Percentiles rank a stretch among this genome's conserved stretches.
Conservation (phyloP, 2,888 invertebrate genomes). For the Erebia palarica region DNA sequence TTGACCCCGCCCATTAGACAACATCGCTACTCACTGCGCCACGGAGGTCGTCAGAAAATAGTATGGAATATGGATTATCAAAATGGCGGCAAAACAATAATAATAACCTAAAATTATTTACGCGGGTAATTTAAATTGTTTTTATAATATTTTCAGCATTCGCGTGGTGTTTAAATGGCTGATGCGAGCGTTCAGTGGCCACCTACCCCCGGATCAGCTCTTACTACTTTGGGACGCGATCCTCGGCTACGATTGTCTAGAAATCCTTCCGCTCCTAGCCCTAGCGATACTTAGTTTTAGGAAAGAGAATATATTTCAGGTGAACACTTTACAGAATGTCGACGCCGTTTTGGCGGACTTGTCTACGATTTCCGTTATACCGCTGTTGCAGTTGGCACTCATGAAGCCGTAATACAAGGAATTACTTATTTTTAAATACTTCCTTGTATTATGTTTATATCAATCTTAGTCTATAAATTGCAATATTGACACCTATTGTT, state of each 20-base stretch:
- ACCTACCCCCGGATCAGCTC: slow-evolving; percentile 95
- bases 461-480: not conserved
- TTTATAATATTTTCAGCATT: slow-evolving; percentile 81
- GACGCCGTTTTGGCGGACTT: slow-evolving; percentile 94
- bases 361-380: slow-evolving; percentile 93
- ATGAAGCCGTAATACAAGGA: slow-evolving; percentile 71
- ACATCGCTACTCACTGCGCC: too few species aligned
- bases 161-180: slow-evolving; percentile 97
- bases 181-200: slow-evolving; percentile 97
- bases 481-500: not conserved
- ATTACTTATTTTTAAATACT: not conserved
- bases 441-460: not conserved
- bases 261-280: slow-evolving; percentile 93
- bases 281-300: slow-evolving; percentile 92
- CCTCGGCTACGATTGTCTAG: slow-evolving; percentile 95
- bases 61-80: not conserved
- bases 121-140: not conserved
- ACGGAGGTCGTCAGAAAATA: too few species aligned
- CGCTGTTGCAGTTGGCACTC: slow-evolving; percentile 90
- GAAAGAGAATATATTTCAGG: slow-evolving; percentile 91
- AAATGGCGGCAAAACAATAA: not conserved
- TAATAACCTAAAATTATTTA: not conserved
- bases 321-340: slow-evolving; percentile 88
- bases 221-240: slow-evolving; percentile 95
- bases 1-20: too few species aligned